These are phyloP conservation scores for Scopus umbretta DNA, from an alignment of 2,113 vertebrate genomes.

Conservation along the genomic window DNA sequence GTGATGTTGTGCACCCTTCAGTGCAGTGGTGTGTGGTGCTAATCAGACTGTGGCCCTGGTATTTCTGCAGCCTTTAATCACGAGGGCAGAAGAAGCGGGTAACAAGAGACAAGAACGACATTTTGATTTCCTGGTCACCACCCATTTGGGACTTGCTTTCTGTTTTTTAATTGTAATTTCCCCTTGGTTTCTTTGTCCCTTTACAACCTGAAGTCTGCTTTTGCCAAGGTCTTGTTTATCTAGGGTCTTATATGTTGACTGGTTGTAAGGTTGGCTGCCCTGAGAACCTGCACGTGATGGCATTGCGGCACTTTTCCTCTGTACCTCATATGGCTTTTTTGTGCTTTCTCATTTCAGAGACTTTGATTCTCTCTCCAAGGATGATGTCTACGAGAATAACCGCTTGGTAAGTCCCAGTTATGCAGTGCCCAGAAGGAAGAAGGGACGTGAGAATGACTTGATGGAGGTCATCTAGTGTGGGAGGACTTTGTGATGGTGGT, in stretches of 20 bases:
- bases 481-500: neutral
- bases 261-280: neutral
- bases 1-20: accelerated
- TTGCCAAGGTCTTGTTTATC: neutral
- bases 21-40: neutral
- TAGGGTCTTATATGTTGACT: neutral
- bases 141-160: neutral
- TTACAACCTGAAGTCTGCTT: neutral
- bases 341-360: slow-evolving; percentile 80
- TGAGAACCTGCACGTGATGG: neutral
- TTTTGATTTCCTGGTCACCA: slow-evolving; percentile 1
- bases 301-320: neutral
- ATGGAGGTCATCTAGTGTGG: neutral
- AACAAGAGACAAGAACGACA: neutral
- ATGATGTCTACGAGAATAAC: slow-evolving; percentile 96
- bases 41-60: neutral
- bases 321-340: neutral
- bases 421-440: neutral
- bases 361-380: slow-evolving; percentile 91
- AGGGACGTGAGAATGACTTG: neutral
- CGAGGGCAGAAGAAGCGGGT: neutral
- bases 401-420: slow-evolving; percentile 82
- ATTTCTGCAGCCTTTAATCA: neutral
- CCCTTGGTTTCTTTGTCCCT: neutral
- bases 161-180: neutral